Percentiles rank a stretch among this genome's conserved stretches.
Evolutionary conservation across 2,113 vertebrate species (phyloP).

Genomic region (Nycticebus coucang): DNA sequence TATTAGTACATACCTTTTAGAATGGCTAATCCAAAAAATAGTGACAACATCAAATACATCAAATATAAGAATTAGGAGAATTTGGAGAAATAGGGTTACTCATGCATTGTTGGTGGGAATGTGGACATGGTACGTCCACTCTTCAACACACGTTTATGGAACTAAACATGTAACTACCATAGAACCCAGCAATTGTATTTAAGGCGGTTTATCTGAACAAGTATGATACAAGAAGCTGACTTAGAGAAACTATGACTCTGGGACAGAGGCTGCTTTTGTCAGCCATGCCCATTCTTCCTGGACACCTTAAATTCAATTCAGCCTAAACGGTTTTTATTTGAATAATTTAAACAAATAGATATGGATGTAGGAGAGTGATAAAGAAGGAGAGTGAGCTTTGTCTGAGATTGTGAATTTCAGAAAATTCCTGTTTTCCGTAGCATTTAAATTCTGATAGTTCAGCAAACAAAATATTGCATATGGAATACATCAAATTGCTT

Average conservation of each 20-base stretch:
- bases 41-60: not conserved
- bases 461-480: conserved; percentile 42
- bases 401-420: not conserved
- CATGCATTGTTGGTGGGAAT: not conserved
- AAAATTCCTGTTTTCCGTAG: not conserved
- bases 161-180: not conserved
- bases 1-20: not conserved
- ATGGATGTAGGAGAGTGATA: not conserved
- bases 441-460: not conserved
- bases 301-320: not conserved
- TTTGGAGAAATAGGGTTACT: not conserved
- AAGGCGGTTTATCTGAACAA: not conserved
- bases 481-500: not conserved
- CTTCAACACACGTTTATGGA: not conserved
- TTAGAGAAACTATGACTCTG: not conserved
- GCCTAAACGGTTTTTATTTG: not conserved
- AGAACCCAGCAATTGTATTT: not conserved
- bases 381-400: not conserved
- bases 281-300: not conserved
- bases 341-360: not conserved
- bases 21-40: not conserved
- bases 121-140: not conserved
- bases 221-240: not conserved
- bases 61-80: not conserved
- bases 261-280: not conserved